A percentile compares a stretch with the other conserved stretches of the same genome.
These are phyloP conservation scores for Urophycis tenuis DNA, from an alignment of 2,797 vertebrate species.

Conservation along the genomic window DNA sequence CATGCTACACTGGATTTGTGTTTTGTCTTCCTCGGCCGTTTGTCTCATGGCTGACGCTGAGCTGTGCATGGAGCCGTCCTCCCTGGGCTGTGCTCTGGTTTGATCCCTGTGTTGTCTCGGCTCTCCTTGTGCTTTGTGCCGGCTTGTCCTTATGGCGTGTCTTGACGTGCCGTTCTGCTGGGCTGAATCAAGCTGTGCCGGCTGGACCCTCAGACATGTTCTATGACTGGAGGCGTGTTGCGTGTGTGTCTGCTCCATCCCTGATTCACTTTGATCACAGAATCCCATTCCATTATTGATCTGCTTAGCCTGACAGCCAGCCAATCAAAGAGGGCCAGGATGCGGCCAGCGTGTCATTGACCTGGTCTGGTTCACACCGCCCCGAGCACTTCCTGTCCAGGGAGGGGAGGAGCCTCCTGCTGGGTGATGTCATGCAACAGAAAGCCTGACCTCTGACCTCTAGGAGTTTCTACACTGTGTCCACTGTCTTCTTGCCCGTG, in stretches of 20 bases:
- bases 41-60: no score
- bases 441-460: background rate
- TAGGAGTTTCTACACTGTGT: background rate
- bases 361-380: slow-evolving; percentile 4
- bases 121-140: no score
- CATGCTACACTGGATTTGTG: no score
- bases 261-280: slow-evolving; percentile 43
- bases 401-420: background rate
- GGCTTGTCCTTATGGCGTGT: no score
- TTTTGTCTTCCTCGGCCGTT: background rate
- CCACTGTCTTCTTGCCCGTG: no score
- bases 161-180: no score
- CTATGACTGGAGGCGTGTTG: background rate
- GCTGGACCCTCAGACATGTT: background rate
- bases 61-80: background rate
- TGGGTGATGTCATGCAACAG: background rate
- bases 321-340: slow-evolving; percentile 46
- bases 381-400: background rate
- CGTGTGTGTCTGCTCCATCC: slow-evolving; percentile 21
- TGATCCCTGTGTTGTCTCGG: background rate
- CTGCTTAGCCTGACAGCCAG: slow-evolving; percentile 28
- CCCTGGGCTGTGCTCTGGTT: background rate
- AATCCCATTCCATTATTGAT: slow-evolving; percentile 41
- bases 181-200: no score
- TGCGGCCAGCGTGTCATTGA: slow-evolving; percentile 26